Evolutionary conservation across 2,797 vertebrate genomes (phyloP), one percentile per base, ranked within the genome.

Genomic region (Hoplostethus atlanticus): DNA sequence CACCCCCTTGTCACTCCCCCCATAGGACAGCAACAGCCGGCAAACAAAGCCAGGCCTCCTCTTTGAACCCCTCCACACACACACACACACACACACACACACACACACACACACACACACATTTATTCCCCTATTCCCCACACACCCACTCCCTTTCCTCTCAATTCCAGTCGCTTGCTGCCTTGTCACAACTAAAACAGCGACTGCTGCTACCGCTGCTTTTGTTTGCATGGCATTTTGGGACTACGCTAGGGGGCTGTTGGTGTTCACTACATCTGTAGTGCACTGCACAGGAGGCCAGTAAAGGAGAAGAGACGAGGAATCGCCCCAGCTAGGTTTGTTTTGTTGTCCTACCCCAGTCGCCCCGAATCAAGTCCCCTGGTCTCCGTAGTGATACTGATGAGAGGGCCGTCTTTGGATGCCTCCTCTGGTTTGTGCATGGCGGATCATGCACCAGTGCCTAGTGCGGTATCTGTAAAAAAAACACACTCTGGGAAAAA

Each of bases 121-220:
- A 9, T 40, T 2, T 66, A 58, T 17, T 28, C 64, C 75, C 68
- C 70, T 40, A 21, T 21, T 21, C 21, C 21, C 21, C 21, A 21
- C 21, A 21, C 21, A 1, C 21, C 21, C 34, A 64, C 61, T 64
- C 51, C 44, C 56, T 66, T 44, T 67, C 72, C 54, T 77, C 67
- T 80, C 67, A 57, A 59, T 80, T 73, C 81, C 76, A 77, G 63
- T 78, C 81, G 78, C 74, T 84, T 85, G 76, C 71, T 71, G 71
- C 66, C 73, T 69, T 76, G 80, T 80, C 80, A 78, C 80, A 79
- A 73, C 75, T 51, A 9, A 59, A 83, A 81, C 73, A 64, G 79
- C 71, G 73, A 34, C 68, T 58, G 68, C 73, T 63, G 17, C 76
- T 8, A 47, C 58, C 50, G 2, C 66, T 42, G 78, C 76, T 75